A percentile compares a stretch with the other conserved stretches of the same genome.
Conservation (phyloP, 2,797 vertebrate species). For the Sebastiscus albofasciatus region DNA sequence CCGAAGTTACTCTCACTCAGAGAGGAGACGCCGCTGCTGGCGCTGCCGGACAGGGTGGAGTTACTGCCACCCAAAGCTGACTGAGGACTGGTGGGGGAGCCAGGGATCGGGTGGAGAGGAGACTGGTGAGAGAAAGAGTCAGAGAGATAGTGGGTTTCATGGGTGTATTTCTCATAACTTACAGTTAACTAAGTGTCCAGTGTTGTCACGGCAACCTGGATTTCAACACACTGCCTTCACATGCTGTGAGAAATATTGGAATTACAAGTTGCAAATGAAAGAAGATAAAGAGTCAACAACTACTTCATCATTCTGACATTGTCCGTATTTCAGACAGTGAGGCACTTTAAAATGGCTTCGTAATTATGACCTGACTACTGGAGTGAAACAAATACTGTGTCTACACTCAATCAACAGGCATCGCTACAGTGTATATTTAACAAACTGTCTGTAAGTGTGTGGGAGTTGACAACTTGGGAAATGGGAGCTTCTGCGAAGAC, state of each 20-base stretch:
- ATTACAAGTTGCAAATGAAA: background rate
- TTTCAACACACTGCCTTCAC: background rate
- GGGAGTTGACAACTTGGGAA: background rate
- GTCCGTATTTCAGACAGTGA: background rate
- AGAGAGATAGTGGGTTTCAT: slow-evolving; percentile 11
- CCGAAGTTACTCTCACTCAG: slow-evolving; percentile 98
- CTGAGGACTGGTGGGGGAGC: slow-evolving; percentile 97
- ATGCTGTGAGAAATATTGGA: slow-evolving; percentile 8
- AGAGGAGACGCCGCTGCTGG: slow-evolving; percentile 98
- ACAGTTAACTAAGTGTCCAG: background rate
- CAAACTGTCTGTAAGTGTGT: background rate
- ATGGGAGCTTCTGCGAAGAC: background rate
- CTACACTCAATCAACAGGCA: background rate
- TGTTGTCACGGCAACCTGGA: background rate
- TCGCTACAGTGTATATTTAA: background rate
- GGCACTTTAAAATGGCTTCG: background rate
- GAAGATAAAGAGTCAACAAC: background rate
- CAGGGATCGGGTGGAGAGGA: slow-evolving; percentile 97
- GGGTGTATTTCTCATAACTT: slow-evolving; percentile 9
- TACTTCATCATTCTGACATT: background rate
- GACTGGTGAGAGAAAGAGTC: slow-evolving; percentile 80
- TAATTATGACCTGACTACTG: slow-evolving; percentile 9
- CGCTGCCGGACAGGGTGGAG: slow-evolving; percentile 97
- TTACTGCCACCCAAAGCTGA: slow-evolving; percentile 98
- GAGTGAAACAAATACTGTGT: background rate